These are phyloP conservation scores for Drosophila sordidula DNA, from an alignment of 2,888 invertebrate species.

Conservation along the genomic window DNA sequence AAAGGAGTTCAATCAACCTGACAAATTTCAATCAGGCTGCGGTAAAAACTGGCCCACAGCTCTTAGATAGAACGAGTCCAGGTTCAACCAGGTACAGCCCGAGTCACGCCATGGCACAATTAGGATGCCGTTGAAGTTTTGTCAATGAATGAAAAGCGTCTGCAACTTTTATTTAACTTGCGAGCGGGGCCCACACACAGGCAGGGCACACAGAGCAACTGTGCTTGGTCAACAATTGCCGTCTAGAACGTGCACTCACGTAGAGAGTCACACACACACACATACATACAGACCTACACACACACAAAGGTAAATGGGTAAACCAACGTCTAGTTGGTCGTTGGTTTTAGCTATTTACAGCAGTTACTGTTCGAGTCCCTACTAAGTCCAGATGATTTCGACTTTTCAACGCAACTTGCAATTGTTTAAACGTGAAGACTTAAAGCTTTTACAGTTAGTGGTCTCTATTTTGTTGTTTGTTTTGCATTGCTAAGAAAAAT, in stretches of 20 bases:
- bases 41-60: constrained; percentile 53
- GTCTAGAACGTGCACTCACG: constrained; percentile 64
- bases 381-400: constrained; percentile 10
- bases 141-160: constrained; percentile 76
- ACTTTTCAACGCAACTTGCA: constrained; percentile 17
- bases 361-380: constrained; percentile 16
- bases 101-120: constrained; percentile 71
- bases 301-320: constrained; percentile 38
- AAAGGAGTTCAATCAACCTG: constrained; percentile 76
- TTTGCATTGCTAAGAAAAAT: background rate
- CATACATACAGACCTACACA: constrained; percentile 21
- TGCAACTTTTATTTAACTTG: constrained; percentile 78
- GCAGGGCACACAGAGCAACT: constrained; percentile 28
- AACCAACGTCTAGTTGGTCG: constrained; percentile 39
- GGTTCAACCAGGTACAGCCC: constrained; percentile 15
- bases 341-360: constrained; percentile 38
- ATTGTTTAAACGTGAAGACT: constrained; percentile 11
- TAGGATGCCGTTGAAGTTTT: constrained; percentile 76
- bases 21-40: constrained; percentile 75
- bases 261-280: constrained; percentile 23
- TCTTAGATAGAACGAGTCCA: constrained; percentile 7
- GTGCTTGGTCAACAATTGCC: constrained; percentile 71
- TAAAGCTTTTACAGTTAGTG: background rate
- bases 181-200: constrained; percentile 27
- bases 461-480: background rate